phyloP scores from a whole-genome alignment of 1,140 invertebrate genomes.

The Lutraria rhynchaena region DNA sequence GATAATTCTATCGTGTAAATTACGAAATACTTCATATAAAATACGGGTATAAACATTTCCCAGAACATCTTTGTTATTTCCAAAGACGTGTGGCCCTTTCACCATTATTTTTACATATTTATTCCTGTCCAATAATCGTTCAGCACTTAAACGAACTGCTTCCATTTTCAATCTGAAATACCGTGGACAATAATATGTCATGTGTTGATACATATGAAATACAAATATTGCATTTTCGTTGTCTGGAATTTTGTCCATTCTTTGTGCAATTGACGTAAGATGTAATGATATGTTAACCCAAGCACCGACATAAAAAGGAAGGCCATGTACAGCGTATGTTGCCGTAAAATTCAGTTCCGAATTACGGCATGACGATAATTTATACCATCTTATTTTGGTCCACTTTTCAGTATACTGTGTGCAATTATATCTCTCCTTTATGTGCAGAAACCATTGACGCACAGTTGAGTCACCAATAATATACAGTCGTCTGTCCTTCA shows the following conservation, averaged over 20 bases:
- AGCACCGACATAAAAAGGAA: not conserved
- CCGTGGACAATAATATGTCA: not conserved
- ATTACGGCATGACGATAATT: not conserved
- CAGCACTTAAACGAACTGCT: not conserved
- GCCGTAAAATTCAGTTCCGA: not conserved
- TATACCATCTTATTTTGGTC: slow-evolving; percentile 12
- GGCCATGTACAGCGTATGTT: not conserved
- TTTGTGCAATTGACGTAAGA: not conserved
- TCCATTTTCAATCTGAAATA: not conserved
- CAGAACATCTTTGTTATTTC: not conserved
- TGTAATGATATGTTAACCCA: not conserved
- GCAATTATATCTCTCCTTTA: slow-evolving; percentile 6
- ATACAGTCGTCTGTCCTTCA: slow-evolving; percentile 17
- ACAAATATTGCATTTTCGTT: slow-evolving; percentile 14
- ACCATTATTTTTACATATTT: slow-evolving; percentile 9
- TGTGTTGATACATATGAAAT: slow-evolving; percentile 20
- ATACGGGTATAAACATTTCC: slow-evolving; percentile 3
- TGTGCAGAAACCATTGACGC: slow-evolving; percentile 18
- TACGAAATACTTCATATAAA: not conserved
- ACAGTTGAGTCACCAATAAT: slow-evolving; percentile 18
- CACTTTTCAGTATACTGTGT: slow-evolving; percentile 18
- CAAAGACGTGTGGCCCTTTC: not conserved
- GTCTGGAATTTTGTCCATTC: not conserved
- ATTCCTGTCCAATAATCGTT: slow-evolving; percentile 2
- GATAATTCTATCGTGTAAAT: not conserved